phyloP scores from a whole-genome alignment of 2,888 invertebrate genomes.

The Tinea trinotella region DNA sequence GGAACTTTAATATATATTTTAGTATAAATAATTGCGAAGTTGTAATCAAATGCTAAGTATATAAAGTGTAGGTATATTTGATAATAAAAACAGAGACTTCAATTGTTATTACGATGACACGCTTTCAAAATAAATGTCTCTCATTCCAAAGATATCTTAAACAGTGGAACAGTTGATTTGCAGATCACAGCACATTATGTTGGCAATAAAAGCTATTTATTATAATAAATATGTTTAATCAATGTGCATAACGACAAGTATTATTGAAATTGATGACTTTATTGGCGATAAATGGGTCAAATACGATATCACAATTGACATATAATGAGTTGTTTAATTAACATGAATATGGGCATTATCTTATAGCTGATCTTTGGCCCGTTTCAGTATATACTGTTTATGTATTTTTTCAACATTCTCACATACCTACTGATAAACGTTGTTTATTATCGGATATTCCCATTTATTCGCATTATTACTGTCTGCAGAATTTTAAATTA shows the following conservation, averaged over 20 bases:
- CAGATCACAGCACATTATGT: constrained; percentile 38
- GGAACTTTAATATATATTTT: too few relatives aligned
- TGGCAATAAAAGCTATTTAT: too few relatives aligned
- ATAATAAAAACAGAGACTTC: background rate
- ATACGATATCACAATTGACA: constrained; percentile 43
- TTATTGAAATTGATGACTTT: constrained; percentile 67
- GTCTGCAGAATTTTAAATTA: too few relatives aligned
- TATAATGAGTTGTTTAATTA: constrained; percentile 65
- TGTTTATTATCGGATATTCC: too few relatives aligned
- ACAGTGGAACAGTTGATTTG: constrained; percentile 31
- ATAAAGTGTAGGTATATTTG: too few relatives aligned
- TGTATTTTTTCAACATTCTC: background rate
- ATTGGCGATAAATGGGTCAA: constrained; percentile 61
- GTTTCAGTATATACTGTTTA: background rate
- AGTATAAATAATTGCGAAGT: too few relatives aligned
- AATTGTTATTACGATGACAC: too few relatives aligned
- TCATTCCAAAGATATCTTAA: constrained; percentile 19
- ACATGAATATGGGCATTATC: constrained; percentile 56
- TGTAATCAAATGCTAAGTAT: too few relatives aligned
- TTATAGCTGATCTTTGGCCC: constrained; percentile 19
- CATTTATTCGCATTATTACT: too few relatives aligned
- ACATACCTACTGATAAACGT: background rate
- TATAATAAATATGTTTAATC: constrained; percentile 37
- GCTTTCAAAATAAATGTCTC: too few relatives aligned
- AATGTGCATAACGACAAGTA: constrained; percentile 51